phyloP scores from a whole-genome alignment of 2,888 invertebrate species.

The Epistrophe eligans region DNA sequence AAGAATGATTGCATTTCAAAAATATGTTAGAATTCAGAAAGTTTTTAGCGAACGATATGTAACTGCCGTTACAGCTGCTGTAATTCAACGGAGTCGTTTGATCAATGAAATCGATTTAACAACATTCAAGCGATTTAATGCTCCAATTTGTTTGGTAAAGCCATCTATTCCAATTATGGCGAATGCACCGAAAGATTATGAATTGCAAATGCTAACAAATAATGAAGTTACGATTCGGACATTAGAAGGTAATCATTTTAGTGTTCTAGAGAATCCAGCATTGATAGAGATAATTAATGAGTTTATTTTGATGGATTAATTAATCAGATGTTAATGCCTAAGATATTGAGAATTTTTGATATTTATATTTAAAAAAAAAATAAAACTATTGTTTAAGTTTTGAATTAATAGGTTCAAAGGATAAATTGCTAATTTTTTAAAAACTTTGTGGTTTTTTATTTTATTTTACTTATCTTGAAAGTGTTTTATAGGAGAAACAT shows the following conservation, averaged over 20 bases:
- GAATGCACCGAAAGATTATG: conserved; percentile 87
- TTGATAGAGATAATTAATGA: conserved; percentile 87
- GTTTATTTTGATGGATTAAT: conserved; percentile 59
- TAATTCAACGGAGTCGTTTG: conserved; percentile 86
- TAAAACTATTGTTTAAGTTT: conserved; percentile 28
- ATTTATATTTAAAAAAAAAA: conserved; percentile 2
- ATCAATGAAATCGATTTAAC: conserved; percentile 84
- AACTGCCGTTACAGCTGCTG: conserved; percentile 81
- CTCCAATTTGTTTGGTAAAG: conserved; percentile 87
- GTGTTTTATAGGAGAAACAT: no score
- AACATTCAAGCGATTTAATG: conserved; percentile 83
- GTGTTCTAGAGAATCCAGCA: conserved; percentile 88
- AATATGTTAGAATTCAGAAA: conserved; percentile 83
- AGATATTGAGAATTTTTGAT: conserved; percentile 70
- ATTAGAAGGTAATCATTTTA: conserved; percentile 89
- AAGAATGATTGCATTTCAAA: conserved; percentile 85
- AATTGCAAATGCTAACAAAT: conserved; percentile 86
- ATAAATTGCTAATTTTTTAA: background rate
- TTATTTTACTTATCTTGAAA: no score
- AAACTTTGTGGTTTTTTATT: background rate
- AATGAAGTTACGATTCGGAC: conserved; percentile 86
- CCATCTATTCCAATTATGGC: conserved; percentile 86
- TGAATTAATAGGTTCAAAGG: conserved; percentile 40
- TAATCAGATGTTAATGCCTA: background rate
- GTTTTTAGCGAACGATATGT: conserved; percentile 83